Conservation (phyloP, 92 coral and sea anemone species). For the Plumapathes pennacea region DNA sequence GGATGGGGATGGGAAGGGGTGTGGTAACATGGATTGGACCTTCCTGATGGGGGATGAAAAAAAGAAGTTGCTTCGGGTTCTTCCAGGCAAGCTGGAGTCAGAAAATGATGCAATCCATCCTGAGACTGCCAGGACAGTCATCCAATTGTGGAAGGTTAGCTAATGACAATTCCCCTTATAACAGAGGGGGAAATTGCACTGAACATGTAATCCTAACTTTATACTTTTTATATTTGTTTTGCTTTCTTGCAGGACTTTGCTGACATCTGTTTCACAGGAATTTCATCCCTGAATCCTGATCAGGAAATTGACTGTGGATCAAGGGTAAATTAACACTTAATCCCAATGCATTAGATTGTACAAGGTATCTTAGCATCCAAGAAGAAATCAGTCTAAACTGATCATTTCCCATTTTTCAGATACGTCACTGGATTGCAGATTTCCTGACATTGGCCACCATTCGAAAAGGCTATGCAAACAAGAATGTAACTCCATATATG, state of each 20-base stretch:
- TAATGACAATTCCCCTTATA: not conserved
- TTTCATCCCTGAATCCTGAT: constrained; percentile 33
- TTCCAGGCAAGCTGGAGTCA: constrained; percentile 21
- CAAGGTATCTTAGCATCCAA: too few species aligned
- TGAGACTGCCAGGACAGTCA: constrained; percentile 23
- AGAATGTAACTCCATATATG: constrained; percentile 63
- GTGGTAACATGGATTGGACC: constrained; percentile 58
- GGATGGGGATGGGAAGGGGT: constrained; percentile 41
- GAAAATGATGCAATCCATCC: constrained; percentile 30
- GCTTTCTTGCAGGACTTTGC: constrained; percentile 51
- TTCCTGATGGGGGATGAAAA: constrained; percentile 54
- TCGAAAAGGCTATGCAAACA: constrained; percentile 53
- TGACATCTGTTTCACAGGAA: constrained; percentile 33
- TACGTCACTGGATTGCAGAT: constrained; percentile 40
- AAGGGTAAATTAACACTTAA: constrained; percentile 32
- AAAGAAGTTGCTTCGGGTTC: constrained; percentile 11
- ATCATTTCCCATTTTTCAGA: constrained; percentile 40
- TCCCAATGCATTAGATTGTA: too few species aligned
- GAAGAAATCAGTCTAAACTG: too few species aligned
- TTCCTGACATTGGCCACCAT: constrained; percentile 42
- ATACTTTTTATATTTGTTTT: not conserved
- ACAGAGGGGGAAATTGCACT: not conserved
- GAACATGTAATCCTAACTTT: not conserved
- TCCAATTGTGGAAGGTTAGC: constrained; percentile 51
- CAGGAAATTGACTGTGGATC: constrained; percentile 17